A percentile compares a stretch with the other conserved stretches of the same genome.
These are phyloP conservation scores for Schizaphis graminum DNA, from an alignment of 2,888 invertebrate species.

Conservation along the genomic window DNA sequence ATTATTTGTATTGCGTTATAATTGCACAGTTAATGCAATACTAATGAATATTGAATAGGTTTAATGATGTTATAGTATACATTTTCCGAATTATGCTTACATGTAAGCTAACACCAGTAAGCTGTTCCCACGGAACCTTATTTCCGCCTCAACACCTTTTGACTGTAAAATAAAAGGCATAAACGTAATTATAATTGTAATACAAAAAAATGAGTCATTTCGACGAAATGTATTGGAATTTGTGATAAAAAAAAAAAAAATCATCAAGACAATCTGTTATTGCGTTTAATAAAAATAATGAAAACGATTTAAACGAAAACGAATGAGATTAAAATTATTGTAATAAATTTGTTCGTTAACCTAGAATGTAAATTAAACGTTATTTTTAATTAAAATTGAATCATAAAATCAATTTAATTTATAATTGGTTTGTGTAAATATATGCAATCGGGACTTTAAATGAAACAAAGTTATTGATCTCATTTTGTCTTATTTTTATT, in stretches of 20 bases:
- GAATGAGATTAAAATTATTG: slow-evolving; percentile 8
- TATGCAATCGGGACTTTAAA: not conserved
- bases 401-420: slow-evolving; percentile 24
- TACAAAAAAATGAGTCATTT: not conserved
- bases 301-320: slow-evolving; percentile 28
- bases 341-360: slow-evolving; percentile 17
- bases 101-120: not conserved
- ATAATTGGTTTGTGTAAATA: slow-evolving; percentile 16
- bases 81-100: not conserved
- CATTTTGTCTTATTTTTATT: not conserved
- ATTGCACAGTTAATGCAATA: slow-evolving; percentile 1
- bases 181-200: not conserved
- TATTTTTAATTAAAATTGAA: not conserved
- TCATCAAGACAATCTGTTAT: not conserved
- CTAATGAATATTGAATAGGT: slow-evolving; percentile 36
- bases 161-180: not conserved
- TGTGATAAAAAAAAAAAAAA: not conserved
- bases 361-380: not conserved
- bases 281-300: slow-evolving; percentile 2
- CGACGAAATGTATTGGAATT: not conserved
- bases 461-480: slow-evolving; percentile 21
- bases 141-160: not conserved
- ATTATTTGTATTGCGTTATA: slow-evolving; percentile 24
- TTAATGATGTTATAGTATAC: not conserved
- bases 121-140: not conserved